These are phyloP conservation scores for Mastomys coucha DNA, from an alignment of 2,113 vertebrate genomes.

Conservation along the genomic window DNA sequence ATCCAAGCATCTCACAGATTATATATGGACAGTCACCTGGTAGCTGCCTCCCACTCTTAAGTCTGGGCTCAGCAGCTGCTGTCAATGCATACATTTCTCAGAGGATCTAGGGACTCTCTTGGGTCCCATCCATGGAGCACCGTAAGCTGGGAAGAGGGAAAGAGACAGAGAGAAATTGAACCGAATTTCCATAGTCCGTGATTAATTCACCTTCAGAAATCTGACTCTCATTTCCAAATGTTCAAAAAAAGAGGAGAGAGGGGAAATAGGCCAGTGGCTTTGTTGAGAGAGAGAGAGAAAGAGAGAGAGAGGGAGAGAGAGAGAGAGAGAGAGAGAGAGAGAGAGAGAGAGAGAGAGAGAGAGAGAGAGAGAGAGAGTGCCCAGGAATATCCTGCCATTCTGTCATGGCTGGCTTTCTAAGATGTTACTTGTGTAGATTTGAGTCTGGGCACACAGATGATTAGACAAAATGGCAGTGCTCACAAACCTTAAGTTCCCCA, in stretches of 20 bases:
- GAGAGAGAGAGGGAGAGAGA: too few species aligned
- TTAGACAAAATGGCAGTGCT: background rate
- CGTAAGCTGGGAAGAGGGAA: background rate
- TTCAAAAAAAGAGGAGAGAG: background rate
- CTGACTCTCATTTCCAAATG: background rate
- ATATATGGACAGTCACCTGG: background rate
- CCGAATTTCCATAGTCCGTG: background rate
- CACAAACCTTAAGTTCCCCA: background rate
- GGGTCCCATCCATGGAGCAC: background rate
- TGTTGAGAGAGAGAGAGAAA: background rate
- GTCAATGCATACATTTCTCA: background rate
- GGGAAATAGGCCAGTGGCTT: background rate
- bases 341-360: background rate
- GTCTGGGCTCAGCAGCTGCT: background rate
- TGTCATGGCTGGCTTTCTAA: background rate
- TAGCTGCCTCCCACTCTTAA: background rate
- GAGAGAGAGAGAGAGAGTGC: too few species aligned
- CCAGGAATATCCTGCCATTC: too few species aligned
- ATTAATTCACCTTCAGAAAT: background rate
- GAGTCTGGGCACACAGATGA: background rate
- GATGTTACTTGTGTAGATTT: background rate
- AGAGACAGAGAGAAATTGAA: background rate
- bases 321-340: background rate
- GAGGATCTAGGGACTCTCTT: background rate
- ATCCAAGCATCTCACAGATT: background rate